phyloP scores from a whole-genome alignment of 2,113 vertebrate genomes.

The Microtus pennsylvanicus region DNA sequence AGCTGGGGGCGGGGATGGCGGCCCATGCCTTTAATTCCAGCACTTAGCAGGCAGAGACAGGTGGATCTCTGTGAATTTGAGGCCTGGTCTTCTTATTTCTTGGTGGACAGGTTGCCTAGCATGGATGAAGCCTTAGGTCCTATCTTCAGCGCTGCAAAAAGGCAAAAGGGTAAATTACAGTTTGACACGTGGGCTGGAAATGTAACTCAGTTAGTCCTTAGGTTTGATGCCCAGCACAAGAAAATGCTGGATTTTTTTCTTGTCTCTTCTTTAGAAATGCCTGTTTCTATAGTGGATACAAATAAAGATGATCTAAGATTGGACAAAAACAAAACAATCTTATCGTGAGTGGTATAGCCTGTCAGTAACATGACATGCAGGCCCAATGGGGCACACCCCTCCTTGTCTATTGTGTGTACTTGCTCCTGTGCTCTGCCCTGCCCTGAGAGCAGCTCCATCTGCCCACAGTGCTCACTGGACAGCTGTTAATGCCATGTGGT shows the following conservation, averaged over 20 bases:
- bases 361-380: background rate
- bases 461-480: background rate
- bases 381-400: accelerated
- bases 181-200: too few species aligned
- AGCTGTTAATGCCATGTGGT: background rate
- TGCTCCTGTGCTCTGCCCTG: background rate
- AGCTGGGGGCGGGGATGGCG: too few species aligned
- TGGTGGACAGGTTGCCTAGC: too few species aligned
- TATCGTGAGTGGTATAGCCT: background rate
- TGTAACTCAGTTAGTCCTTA: too few species aligned
- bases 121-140: background rate
- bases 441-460: background rate
- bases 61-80: too few species aligned
- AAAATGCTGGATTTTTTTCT: conserved; percentile 12
- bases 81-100: background rate
- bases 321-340: background rate
- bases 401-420: background rate
- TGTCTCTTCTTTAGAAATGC: background rate
- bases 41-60: too few species aligned
- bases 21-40: too few species aligned
- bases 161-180: too few species aligned
- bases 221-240: background rate
- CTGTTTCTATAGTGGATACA: background rate
- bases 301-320: background rate
- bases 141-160: background rate